A percentile compares a stretch with the other conserved stretches of the same genome.
Evolutionary conservation across 2,888 invertebrate genomes (phyloP).

Genomic region (Halictus quadricinctus): DNA sequence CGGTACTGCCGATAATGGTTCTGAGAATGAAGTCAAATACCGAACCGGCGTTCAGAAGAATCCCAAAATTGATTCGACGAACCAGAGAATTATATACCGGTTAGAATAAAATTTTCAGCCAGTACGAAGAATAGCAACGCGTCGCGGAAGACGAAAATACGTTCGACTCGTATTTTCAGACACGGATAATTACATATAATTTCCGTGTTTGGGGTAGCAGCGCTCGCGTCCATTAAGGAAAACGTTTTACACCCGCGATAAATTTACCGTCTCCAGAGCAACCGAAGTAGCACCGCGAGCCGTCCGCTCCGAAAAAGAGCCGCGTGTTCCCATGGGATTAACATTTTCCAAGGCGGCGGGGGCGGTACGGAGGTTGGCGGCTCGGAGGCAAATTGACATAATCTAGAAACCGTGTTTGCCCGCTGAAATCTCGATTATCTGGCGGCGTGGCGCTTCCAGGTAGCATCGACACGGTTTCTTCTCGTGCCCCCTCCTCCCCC

Average conservation of each 20-base stretch:
- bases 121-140: not conserved
- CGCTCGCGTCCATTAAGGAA: not conserved
- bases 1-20: not conserved
- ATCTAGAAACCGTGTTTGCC: slow-evolving; percentile 27
- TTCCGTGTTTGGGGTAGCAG: not conserved
- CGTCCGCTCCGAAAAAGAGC: not conserved
- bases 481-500: not conserved
- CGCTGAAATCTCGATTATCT: slow-evolving; percentile 29
- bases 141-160: not conserved
- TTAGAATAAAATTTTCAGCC: not conserved
- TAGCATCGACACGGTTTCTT: slow-evolving; percentile 20
- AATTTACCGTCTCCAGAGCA: not conserved
- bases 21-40: not conserved
- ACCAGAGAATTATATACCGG: not conserved
- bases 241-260: not conserved
- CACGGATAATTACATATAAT: not conserved
- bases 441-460: not conserved
- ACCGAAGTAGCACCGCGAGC: not conserved
- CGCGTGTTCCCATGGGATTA: slow-evolving; percentile 4
- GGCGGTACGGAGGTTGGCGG: not conserved
- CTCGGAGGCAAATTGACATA: slow-evolving; percentile 13
- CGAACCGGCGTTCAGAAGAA: not conserved
- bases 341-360: not conserved
- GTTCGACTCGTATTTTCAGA: not conserved
- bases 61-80: not conserved